Evolutionary conservation across 2,797 vertebrate species (phyloP), one percentile per base, ranked within the genome.

Genomic region (Thunnus albacares): DNA sequence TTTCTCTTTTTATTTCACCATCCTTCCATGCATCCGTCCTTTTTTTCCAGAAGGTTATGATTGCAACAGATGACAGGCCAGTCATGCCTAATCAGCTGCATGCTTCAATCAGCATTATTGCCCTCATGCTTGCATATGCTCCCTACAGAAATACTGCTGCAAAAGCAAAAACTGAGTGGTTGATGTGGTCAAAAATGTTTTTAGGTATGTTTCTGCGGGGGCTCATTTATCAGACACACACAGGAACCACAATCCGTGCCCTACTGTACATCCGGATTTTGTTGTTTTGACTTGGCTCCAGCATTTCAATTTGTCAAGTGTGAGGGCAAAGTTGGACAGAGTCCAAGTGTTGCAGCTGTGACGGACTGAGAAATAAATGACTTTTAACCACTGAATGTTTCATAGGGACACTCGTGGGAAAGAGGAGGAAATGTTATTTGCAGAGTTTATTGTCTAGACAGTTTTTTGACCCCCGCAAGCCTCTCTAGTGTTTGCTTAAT

Each of bases 311-410:
- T 87, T 82, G 77, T 82, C 71, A 79, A 77, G 52, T 63, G 49
- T 51, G 74, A 81, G 66, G 61, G 71, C 24, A 49, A 66, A 79
- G 13, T 35, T 78, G 72, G 86, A 79, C 2, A 0, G 14, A 12
- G n/a, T 55, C 85, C 84, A 77, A 70, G 71, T 0, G 52, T 51
- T 65, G 69, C 75, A 89, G 81, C 81, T 83, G 82, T 26, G 65
- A 82, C 6, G 5, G 24, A 35, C 28, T 11, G 30, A 77, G 62
- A 69, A 12, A 61, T 57, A 52, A 63, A 47, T 18, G 26, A 45
- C 47, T 70, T 45, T 59, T 62, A 58, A 79, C 47, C 65, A 14
- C 0, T 3, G 49, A 63, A 30, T 14, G 78, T 24, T 84, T 81
- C 0, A 1, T 43, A 56, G 15, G 38, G 68, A 17, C 47, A 2